Conservation (phyloP, 1,140 invertebrate species). For the Sminthurinus signatus region DNA sequence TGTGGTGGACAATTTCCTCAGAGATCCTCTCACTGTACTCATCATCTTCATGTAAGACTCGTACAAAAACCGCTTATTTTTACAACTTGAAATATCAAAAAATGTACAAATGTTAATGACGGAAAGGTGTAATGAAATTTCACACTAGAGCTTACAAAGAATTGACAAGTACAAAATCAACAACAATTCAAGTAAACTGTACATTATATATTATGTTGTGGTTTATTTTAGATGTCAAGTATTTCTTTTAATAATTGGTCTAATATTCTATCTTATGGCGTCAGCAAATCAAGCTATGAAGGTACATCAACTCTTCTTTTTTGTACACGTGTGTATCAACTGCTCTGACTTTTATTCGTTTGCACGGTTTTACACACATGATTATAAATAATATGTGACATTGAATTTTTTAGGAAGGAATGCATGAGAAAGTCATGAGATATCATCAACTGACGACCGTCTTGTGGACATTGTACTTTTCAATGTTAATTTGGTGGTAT, state of each 20-base stretch:
- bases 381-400: too few relatives aligned
- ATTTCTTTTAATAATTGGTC: constrained; percentile 1
- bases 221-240: constrained; percentile 5
- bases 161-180: not conserved
- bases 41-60: constrained; percentile 14
- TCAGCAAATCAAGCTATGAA: constrained; percentile 14
- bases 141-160: not conserved
- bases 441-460: constrained; percentile 2
- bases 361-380: too few relatives aligned
- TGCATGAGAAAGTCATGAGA: not conserved
- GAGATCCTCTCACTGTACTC: not conserved
- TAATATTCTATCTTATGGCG: constrained; percentile 11
- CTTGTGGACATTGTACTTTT: constrained; percentile 6
- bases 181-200: not conserved
- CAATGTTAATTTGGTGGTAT: constrained; percentile 2
- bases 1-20: constrained; percentile 2
- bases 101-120: not conserved
- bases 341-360: too few relatives aligned
- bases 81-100: not conserved
- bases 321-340: too few relatives aligned
- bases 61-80: too few relatives aligned
- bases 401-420: constrained; percentile 5
- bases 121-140: not conserved
- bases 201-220: not conserved
- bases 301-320: not conserved